phyloP scores from a whole-genome alignment of 2,888 invertebrate genomes.

The Craniophora ligustri region DNA sequence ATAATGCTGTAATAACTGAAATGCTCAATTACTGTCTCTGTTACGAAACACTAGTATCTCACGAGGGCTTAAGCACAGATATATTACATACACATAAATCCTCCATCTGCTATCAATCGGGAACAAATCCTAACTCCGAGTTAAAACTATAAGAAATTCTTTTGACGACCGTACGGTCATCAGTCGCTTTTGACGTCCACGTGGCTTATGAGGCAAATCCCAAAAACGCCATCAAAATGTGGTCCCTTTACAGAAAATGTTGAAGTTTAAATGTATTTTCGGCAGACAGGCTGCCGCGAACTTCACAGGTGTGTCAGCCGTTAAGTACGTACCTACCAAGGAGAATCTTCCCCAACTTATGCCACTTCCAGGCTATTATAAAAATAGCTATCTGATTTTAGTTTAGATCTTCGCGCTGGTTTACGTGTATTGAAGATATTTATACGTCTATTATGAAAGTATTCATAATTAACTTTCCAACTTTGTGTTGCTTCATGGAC shows the following conservation, averaged over 20 bases:
- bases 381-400: conserved; percentile 27
- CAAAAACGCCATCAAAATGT: conserved; percentile 6
- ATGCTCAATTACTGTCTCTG: too few relatives aligned
- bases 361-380: conserved; percentile 21
- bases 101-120: too few relatives aligned
- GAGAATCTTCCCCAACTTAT: conserved; percentile 30
- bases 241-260: conserved; percentile 24
- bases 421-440: background rate
- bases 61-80: too few relatives aligned
- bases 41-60: too few relatives aligned
- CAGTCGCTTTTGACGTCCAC: too few relatives aligned
- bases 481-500: background rate
- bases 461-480: background rate
- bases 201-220: too few relatives aligned
- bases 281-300: conserved; percentile 16
- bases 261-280: conserved; percentile 36
- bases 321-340: conserved; percentile 39
- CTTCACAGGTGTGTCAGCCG: conserved; percentile 40
- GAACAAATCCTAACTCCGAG: too few relatives aligned
- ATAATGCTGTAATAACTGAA: too few relatives aligned
- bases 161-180: too few relatives aligned
- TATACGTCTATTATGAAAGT: too few relatives aligned
- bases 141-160: too few relatives aligned
- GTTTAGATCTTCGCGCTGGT: background rate
- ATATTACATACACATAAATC: too few relatives aligned